Base-by-base conservation (phyloP, 1,140 invertebrate genomes). In the Papilio xuthus region DNA sequence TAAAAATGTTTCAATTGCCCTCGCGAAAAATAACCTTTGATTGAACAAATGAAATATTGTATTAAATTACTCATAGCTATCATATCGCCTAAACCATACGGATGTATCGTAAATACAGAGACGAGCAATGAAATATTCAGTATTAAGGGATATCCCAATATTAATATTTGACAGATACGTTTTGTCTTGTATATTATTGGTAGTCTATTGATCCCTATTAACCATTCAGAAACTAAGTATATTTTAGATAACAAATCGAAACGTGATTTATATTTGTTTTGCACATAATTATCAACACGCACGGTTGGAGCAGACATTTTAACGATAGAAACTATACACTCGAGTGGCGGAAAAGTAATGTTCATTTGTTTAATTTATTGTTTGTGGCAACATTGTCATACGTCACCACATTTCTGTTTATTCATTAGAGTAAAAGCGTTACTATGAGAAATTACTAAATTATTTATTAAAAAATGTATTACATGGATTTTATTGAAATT, bases 131-230 rank as follows among this genome's bases (percentile, higher is more conserved):
- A 7, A 15, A 26, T 28, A 7, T 67, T 67, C 0, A 67, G 0
- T 1, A 67, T 18, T 32, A 67, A 10, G 1, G 60, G 26, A 12
- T 67, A 18, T 18, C 10, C 12, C 4, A 7, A 0, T 67, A 15
- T 28, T 6, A 67, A 15, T 67, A 67, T 67, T 32, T 28, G 28
- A 6, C 60, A 28, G 32, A 67, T 28, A 28, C 26, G 12, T 67
- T 67, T 67, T 7, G 60, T 67, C 13, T 67, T 67, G 60, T 32
- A 67, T 28, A 67, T 67, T 15, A 67, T 67, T 67, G 60, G 60
- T 67, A 67, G 26, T 28, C 60, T 67, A 67, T 67, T 67, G 26
- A 32, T 28, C 3, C 60, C 60, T 28, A 67, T 67, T 1, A 67
- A 67, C 60, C 60, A 67, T 15, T 4, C 60, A 28, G 26, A 18